Percentiles rank a stretch among this genome's conserved stretches.
These are phyloP conservation scores for Cichladusa arquata DNA, from an alignment of 2,113 vertebrate species.

Conservation along the genomic window DNA sequence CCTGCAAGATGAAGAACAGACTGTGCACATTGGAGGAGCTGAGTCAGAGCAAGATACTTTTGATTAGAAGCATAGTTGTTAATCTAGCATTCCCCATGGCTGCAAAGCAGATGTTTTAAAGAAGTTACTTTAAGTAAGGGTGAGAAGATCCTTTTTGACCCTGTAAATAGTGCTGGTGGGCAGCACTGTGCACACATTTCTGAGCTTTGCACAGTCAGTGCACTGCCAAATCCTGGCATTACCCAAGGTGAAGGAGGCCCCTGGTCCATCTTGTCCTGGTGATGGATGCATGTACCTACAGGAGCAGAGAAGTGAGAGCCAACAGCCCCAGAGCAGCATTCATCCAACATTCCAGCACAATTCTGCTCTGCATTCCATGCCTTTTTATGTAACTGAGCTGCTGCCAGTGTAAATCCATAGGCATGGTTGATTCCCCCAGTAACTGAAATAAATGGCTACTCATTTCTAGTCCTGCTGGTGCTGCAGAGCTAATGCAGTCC, in stretches of 20 bases:
- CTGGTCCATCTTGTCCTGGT: not conserved
- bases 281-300: rapidly evolving
- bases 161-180: not conserved
- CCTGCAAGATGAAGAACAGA: not conserved
- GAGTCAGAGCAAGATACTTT: not conserved
- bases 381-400: not conserved
- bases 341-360: not conserved
- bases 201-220: not conserved
- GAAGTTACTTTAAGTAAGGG: not conserved
- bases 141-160: not conserved
- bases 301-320: not conserved
- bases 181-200: not conserved
- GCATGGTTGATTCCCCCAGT: not conserved
- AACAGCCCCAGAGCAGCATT: not conserved
- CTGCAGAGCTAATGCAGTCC: not conserved
- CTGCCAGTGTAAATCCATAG: not conserved
- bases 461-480: not conserved
- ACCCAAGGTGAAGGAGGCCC: not conserved
- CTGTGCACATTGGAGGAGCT: not conserved
- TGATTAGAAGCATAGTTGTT: not conserved
- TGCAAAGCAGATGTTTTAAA: not conserved
- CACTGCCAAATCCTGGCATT: not conserved
- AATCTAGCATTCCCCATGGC: not conserved
- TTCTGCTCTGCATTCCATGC: not conserved
- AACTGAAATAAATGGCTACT: not conserved